Base-by-base conservation (phyloP, 2,113 vertebrate species). In the Nothoprocta perdicaria region DNA sequence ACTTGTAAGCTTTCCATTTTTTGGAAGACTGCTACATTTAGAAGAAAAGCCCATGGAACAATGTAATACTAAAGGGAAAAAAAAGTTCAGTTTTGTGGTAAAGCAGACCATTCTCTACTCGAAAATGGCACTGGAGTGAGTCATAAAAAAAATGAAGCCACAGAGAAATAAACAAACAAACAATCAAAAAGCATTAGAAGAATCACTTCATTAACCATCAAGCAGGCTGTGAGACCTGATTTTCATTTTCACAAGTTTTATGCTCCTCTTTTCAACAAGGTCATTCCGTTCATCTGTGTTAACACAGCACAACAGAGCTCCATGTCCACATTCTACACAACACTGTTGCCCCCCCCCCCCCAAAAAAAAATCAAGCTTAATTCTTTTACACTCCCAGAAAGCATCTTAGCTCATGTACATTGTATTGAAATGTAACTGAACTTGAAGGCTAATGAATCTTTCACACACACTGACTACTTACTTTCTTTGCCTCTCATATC, bases 211-310 rank as follows among this genome's bases (percentile, higher is more conserved):
- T 43, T 52, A 88, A 66, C 43, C 46, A 76, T 80, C 82, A 81
- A 55, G n/a, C 62, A 84, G 66, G 57, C 69, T 75, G 63, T 72
- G 62, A 90, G 82, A 91, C 24, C 67, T 48, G 50, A 82, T 68
- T 78, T 79, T 40, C 19, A 71, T 80, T 88, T 91, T 85, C 85
- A 86, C 46, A 58, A 48, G 46, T 89, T 91, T 58, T 72, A 80
- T 11, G 77, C 26, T 15, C 18, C 50, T 65, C 23, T 79, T 61
- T 93, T 84, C 79, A 68, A 18, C 18, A 65, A 3, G 0, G n/a
- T 35, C 41, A 46, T 57, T 90, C 78, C 16, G 31, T 35, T 31
- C 40, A 73, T 53, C 83, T 66, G 29, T 63, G 77, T 7, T 50
- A 18, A 60, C 29, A 43, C 11, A 45, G 61, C 40, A 88, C 29